A percentile compares a stretch with the other conserved stretches of the same genome.
Conservation (phyloP, 2,797 vertebrate species). For the Aplochiton taeniatus region DNA sequence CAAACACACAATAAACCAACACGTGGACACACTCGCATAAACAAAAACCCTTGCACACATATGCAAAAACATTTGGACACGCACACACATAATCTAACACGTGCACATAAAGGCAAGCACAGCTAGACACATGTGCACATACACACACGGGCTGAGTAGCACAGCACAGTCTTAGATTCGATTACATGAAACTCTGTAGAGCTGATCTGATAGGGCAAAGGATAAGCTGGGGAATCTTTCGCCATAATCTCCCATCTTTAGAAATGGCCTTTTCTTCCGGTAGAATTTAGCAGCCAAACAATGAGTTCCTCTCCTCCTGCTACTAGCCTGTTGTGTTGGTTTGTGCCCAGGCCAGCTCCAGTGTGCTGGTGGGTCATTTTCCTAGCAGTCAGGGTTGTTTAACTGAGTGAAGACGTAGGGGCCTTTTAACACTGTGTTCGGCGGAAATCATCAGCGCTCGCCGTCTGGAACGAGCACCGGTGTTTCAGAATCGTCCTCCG, state of each 20-base stretch:
- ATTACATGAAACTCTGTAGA: constrained; percentile 16
- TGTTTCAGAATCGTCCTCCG: too few relatives aligned
- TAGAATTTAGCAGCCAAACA: background rate
- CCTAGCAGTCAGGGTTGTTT: too few relatives aligned
- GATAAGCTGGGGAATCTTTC: constrained; percentile 14
- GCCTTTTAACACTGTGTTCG: too few relatives aligned
- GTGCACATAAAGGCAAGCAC: background rate
- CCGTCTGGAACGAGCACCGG: too few relatives aligned
- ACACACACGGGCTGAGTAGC: constrained; percentile 5
- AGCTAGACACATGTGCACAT: constrained; percentile 30
- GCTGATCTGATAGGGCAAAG: constrained; percentile 14
- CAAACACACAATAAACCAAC: background rate
- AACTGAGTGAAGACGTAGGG: too few relatives aligned
- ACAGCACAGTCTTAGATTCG: constrained; percentile 17
- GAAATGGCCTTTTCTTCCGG: constrained; percentile 20
- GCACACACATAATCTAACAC: background rate
- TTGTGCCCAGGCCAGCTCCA: too few relatives aligned
- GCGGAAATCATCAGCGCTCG: too few relatives aligned
- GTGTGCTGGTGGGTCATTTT: too few relatives aligned
- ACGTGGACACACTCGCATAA: background rate
- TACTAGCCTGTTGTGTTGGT: background rate
- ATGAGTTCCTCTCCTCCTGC: background rate
- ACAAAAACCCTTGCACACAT: too few relatives aligned
- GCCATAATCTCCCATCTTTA: constrained; percentile 17
- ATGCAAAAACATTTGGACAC: background rate